phyloP scores from a whole-genome alignment of 1,140 invertebrate genomes.

The Brachionus manjavacas region DNA sequence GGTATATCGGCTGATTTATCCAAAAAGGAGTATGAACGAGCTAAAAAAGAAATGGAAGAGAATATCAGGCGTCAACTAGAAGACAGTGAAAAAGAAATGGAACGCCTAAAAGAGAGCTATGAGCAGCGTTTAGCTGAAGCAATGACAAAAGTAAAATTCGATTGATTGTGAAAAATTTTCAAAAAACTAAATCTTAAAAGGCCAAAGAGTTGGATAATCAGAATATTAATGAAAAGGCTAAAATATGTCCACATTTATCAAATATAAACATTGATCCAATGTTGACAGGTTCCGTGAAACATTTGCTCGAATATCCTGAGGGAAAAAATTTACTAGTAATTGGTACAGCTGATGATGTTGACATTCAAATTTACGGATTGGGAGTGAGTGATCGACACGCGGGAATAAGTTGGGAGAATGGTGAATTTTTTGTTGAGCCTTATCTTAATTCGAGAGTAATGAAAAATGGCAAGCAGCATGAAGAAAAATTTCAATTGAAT shows the following conservation, averaged over 20 bases:
- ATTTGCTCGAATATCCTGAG: slow-evolving; percentile 59
- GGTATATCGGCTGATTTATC: slow-evolving; percentile 26
- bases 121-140: slow-evolving; percentile 60
- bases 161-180: background rate
- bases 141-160: slow-evolving; percentile 48
- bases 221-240: slow-evolving; percentile 58
- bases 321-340: slow-evolving; percentile 46
- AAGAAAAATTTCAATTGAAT: slow-evolving; percentile 57
- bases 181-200: background rate
- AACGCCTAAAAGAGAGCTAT: slow-evolving; percentile 61
- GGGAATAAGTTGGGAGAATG: slow-evolving; percentile 55
- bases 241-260: slow-evolving; percentile 61
- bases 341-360: background rate
- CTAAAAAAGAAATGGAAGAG: slow-evolving; percentile 60
- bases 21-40: slow-evolving; percentile 50
- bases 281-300: slow-evolving; percentile 61
- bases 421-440: slow-evolving; percentile 60
- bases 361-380: slow-evolving; percentile 42
- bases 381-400: slow-evolving; percentile 63
- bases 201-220: slow-evolving; percentile 43
- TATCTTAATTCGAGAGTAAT: slow-evolving; percentile 56
- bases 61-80: slow-evolving; percentile 57
- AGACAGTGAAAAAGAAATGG: slow-evolving; percentile 62
- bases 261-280: slow-evolving; percentile 65
- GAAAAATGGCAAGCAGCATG: slow-evolving; percentile 60